Evolutionary conservation across 2,888 invertebrate species (phyloP).

Genomic region (Bombylius major): DNA sequence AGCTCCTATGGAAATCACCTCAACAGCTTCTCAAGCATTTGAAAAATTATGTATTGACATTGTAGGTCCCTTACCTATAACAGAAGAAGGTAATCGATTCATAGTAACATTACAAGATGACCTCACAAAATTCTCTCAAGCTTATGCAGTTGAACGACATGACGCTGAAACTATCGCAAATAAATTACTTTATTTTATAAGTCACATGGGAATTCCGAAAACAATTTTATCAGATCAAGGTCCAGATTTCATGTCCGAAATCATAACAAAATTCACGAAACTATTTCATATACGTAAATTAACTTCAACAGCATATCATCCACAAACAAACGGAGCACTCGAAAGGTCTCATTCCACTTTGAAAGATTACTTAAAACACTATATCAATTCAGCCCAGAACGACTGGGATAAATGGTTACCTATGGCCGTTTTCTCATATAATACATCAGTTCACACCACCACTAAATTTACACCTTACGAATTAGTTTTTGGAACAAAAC

Average conservation of each 20-base stretch:
- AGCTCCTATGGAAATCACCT: constrained; percentile 25
- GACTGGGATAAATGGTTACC: constrained; percentile 24
- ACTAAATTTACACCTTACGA: constrained; percentile 27
- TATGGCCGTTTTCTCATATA: constrained; percentile 25
- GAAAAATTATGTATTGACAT: constrained; percentile 22
- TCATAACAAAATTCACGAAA: constrained; percentile 23
- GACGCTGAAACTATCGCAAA: constrained; percentile 23
- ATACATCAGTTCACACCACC: constrained; percentile 21
- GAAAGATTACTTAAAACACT: constrained; percentile 23
- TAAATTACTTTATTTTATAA: constrained; percentile 20
- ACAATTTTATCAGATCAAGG: constrained; percentile 29
- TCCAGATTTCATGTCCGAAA: constrained; percentile 24
- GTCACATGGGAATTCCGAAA: constrained; percentile 24
- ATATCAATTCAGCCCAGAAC: constrained; percentile 18
- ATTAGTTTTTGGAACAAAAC: constrained; percentile 26
- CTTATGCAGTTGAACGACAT: constrained; percentile 20
- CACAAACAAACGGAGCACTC: constrained; percentile 23
- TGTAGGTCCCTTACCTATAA: constrained; percentile 21
- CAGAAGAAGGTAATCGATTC: constrained; percentile 18
- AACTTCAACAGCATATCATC: constrained; percentile 21
- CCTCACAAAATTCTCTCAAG: constrained; percentile 20
- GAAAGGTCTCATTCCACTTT: constrained; percentile 23
- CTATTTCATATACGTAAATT: constrained; percentile 23
- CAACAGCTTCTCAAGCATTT: constrained; percentile 21
- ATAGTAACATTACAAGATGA: constrained; percentile 21